phyloP scores from a whole-genome alignment of 2,888 invertebrate genomes.

The Epirrita christyi region DNA sequence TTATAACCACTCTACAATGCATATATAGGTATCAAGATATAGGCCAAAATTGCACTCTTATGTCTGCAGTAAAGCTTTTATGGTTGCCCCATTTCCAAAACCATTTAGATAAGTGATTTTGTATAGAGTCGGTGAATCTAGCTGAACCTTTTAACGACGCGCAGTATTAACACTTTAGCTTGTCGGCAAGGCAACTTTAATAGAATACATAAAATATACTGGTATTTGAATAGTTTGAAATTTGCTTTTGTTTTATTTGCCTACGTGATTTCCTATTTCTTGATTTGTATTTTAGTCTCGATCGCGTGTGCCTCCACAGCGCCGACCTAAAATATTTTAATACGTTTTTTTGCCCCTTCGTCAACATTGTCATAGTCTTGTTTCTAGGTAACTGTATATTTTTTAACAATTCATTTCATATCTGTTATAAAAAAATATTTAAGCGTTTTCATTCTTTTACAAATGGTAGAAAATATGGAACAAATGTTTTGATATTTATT shows the following conservation, averaged over 20 bases:
- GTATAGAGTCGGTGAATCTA: background rate
- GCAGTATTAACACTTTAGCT: background rate
- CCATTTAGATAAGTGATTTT: conserved; percentile 2
- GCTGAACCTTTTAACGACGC: background rate
- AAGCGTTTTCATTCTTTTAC: background rate
- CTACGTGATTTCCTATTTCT: no score
- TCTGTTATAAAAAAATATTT: background rate
- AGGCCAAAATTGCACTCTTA: background rate
- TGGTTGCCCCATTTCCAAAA: conserved; percentile 1
- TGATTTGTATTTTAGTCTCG: background rate
- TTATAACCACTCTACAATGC: no score
- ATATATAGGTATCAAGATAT: no score
- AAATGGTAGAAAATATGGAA: no score
- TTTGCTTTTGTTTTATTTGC: no score
- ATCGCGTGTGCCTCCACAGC: background rate
- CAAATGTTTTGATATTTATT: no score
- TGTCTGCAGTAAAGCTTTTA: conserved; percentile 1
- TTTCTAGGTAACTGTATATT: background rate
- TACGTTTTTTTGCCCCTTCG: background rate
- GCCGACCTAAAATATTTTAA: background rate
- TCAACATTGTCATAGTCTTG: background rate
- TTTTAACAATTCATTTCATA: background rate
- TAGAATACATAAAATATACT: background rate
- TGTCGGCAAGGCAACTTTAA: background rate
- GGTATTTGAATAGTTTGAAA: no score